Evolutionary conservation across 2,888 invertebrate genomes (phyloP).

Genomic region (Lasioglossum malachurum): DNA sequence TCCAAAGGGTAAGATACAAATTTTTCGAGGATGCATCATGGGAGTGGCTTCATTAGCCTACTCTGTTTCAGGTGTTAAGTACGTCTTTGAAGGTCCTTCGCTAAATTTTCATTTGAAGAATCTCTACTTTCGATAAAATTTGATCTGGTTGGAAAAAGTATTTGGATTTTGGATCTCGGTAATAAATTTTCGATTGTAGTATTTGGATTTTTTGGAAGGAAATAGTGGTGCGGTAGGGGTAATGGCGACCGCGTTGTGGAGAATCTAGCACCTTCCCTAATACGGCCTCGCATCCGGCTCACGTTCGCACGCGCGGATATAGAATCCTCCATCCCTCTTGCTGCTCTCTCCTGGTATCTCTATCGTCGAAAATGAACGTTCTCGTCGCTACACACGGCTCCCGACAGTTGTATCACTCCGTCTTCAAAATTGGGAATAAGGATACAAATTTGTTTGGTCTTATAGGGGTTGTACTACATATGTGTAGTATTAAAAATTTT

Average conservation of each 20-base stretch:
- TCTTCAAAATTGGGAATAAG: background rate
- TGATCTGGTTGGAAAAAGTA: background rate
- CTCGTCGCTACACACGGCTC: background rate
- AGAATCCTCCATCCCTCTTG: slow-evolving; percentile 71
- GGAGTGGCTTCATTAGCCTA: background rate
- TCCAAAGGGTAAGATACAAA: background rate
- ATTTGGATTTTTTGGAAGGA: background rate
- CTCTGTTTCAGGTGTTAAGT: no score
- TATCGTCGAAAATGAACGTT: slow-evolving; percentile 43
- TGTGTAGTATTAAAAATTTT: background rate
- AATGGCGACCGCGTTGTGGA: slow-evolving; percentile 85
- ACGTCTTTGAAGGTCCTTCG: background rate
- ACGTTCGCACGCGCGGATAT: slow-evolving; percentile 81
- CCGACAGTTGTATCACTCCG: slow-evolving; percentile 19
- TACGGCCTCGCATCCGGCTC: slow-evolving; percentile 81
- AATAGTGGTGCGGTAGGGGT: slow-evolving; percentile 83
- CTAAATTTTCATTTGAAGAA: background rate
- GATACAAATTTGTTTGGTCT: background rate
- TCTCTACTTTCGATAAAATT: background rate
- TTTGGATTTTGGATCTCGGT: background rate
- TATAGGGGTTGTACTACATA: background rate
- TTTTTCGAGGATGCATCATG: background rate
- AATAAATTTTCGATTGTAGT: no score
- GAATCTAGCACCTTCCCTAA: slow-evolving; percentile 82
- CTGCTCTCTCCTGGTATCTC: slow-evolving; percentile 45